Evolutionary conservation across 2,113 vertebrate species (phyloP).

Genomic region (Phalacrocorax aristotelis): DNA sequence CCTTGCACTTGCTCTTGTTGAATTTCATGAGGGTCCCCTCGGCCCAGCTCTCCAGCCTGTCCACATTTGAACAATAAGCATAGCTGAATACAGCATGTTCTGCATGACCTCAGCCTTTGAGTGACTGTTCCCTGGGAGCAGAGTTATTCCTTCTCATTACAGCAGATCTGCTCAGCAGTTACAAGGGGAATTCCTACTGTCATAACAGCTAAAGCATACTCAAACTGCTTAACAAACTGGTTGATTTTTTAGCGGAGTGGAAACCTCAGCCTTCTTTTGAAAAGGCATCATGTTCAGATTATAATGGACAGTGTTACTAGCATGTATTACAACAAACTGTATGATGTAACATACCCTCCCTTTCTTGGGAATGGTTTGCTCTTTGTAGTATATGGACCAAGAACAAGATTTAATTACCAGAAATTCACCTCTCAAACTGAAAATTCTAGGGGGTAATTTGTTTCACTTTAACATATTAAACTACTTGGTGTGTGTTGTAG

Average conservation of each 20-base stretch:
- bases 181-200: background rate
- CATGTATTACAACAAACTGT: background rate
- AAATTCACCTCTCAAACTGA: background rate
- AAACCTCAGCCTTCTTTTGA: background rate
- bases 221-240: background rate
- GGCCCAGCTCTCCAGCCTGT: too few species aligned
- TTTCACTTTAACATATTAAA: background rate
- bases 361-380: background rate
- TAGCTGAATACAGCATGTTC: background rate
- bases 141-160: background rate
- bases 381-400: background rate
- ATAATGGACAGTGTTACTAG: background rate
- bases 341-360: background rate
- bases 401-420: background rate
- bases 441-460: background rate
- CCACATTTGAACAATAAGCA: background rate
- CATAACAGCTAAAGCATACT: background rate
- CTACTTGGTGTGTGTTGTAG: background rate
- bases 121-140: background rate
- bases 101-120: background rate
- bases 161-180: background rate
- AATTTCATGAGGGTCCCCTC: too few species aligned
- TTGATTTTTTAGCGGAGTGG: background rate
- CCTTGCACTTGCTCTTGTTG: too few species aligned
- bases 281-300: background rate